A percentile compares a stretch with the other conserved stretches of the same genome.
Conservation (phyloP, 2,888 invertebrate species). For the Boloria euphrosyne region DNA sequence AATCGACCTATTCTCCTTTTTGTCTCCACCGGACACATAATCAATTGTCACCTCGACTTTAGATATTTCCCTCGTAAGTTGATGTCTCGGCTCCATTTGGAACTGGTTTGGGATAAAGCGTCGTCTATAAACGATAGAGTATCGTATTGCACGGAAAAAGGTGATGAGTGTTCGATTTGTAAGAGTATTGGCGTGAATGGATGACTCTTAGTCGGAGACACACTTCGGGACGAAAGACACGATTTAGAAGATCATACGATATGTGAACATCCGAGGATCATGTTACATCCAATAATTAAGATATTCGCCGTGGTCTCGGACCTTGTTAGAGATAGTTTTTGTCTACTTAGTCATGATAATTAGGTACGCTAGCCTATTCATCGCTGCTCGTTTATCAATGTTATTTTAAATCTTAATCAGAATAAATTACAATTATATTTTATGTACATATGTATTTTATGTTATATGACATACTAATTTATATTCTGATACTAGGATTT, state of each 20-base stretch:
- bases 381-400: constrained; percentile 25
- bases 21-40: constrained; percentile 70
- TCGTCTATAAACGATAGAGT: constrained; percentile 74
- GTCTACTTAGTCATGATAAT: constrained; percentile 32
- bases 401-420: neutral
- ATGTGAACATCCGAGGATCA: constrained; percentile 52
- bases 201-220: constrained; percentile 59
- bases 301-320: constrained; percentile 47
- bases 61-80: constrained; percentile 71
- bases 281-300: constrained; percentile 60
- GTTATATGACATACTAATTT: neutral
- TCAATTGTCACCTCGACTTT: constrained; percentile 77
- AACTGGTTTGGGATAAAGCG: constrained; percentile 72
- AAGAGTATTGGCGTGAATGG: constrained; percentile 66
- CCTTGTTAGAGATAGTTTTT: constrained; percentile 22
- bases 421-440: neutral
- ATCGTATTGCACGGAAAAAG: constrained; percentile 76
- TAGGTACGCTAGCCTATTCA: constrained; percentile 18
- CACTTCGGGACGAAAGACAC: constrained; percentile 49
- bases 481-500: neutral
- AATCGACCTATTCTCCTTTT: constrained; percentile 78
- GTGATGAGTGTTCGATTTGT: constrained; percentile 73
- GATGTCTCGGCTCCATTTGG: constrained; percentile 68
- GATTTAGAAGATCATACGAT: constrained; percentile 53
- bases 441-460: neutral